Conservation (phyloP, 2,888 invertebrate species). For the Drosophila neotestacea region DNA sequence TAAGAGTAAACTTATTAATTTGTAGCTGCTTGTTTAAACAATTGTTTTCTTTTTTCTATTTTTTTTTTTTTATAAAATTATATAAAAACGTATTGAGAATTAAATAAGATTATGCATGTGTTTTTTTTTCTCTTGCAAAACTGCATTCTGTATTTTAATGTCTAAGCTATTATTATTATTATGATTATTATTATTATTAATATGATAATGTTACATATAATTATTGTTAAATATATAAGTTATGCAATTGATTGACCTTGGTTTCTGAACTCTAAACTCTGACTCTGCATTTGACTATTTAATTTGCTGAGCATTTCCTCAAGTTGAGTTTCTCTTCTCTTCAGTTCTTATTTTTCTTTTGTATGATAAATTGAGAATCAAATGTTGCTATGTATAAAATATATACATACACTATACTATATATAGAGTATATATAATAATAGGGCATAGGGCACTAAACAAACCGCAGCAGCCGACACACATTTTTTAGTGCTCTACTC, state of each 20-base stretch:
- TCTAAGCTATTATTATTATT: slow-evolving; percentile 72
- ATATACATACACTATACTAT: slow-evolving; percentile 11
- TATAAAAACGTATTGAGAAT: slow-evolving; percentile 20
- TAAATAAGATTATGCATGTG: slow-evolving; percentile 19
- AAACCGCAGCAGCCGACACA: slow-evolving; percentile 31
- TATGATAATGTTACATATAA: slow-evolving; percentile 50
- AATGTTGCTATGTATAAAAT: slow-evolving; percentile 54
- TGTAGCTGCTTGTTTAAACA: slow-evolving; percentile 27
- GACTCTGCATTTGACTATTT: slow-evolving; percentile 35
- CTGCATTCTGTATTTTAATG: slow-evolving; percentile 76
- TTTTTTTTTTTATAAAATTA: slow-evolving; percentile 21
- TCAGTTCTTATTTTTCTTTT: slow-evolving; percentile 13
- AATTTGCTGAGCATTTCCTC: slow-evolving; percentile 33
- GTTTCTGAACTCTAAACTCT: slow-evolving; percentile 11
- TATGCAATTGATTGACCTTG: slow-evolving; percentile 59
- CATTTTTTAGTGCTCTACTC: slow-evolving; percentile 42
- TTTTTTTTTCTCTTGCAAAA: slow-evolving; percentile 55
- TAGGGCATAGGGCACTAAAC: slow-evolving; percentile 42
- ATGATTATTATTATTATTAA: slow-evolving; percentile 42
- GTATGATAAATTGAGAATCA: slow-evolving; percentile 33
- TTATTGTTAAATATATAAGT: slow-evolving; percentile 79
- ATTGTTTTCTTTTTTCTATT: background rate
- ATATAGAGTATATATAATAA: slow-evolving; percentile 37
- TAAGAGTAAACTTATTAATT: slow-evolving; percentile 6
- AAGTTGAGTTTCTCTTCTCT: background rate